Conservation (phyloP, 2,888 invertebrate genomes). For the Deilephila porcellus region DNA sequence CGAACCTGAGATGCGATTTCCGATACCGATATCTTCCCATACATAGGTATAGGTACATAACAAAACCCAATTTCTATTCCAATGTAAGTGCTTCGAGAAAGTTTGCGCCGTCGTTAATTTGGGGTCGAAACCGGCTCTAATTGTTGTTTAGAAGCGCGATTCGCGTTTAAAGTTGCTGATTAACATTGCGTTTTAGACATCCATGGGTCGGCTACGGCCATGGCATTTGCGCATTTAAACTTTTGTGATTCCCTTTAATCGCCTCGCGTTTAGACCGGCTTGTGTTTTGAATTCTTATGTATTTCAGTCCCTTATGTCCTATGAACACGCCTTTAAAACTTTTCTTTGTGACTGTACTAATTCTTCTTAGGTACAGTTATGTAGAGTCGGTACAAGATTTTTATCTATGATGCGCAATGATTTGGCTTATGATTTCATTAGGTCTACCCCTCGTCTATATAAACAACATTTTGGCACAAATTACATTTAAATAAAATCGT, state of each 20-base stretch:
- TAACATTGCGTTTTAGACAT: slow-evolving; percentile 55
- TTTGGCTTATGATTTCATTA: too few species aligned
- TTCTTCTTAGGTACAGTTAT: too few species aligned
- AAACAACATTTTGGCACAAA: too few species aligned
- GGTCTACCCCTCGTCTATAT: too few species aligned
- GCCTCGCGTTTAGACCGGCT: slow-evolving; percentile 57
- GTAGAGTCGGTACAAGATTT: too few species aligned
- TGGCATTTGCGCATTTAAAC: slow-evolving; percentile 59
- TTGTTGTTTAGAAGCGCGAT: slow-evolving; percentile 65
- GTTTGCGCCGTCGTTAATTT: slow-evolving; percentile 66
- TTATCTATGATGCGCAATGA: too few species aligned
- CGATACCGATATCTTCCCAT: not conserved
- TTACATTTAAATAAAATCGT: too few species aligned
- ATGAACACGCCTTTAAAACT: not conserved
- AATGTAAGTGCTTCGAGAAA: slow-evolving; percentile 59
- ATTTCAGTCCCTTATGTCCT: not conserved
- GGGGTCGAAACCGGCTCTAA: slow-evolving; percentile 69
- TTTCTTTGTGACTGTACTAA: too few species aligned
- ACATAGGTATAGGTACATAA: slow-evolving; percentile 27
- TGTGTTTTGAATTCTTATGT: slow-evolving; percentile 44
- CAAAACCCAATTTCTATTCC: slow-evolving; percentile 53
- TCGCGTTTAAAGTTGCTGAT: slow-evolving; percentile 69
- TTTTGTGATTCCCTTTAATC: slow-evolving; percentile 78
- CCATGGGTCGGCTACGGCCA: slow-evolving; percentile 40
- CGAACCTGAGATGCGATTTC: too few species aligned